Percentiles rank a stretch among this genome's conserved stretches.
Evolutionary conservation across 2,113 vertebrate genomes (phyloP).

Genomic region (Nanger granti): DNA sequence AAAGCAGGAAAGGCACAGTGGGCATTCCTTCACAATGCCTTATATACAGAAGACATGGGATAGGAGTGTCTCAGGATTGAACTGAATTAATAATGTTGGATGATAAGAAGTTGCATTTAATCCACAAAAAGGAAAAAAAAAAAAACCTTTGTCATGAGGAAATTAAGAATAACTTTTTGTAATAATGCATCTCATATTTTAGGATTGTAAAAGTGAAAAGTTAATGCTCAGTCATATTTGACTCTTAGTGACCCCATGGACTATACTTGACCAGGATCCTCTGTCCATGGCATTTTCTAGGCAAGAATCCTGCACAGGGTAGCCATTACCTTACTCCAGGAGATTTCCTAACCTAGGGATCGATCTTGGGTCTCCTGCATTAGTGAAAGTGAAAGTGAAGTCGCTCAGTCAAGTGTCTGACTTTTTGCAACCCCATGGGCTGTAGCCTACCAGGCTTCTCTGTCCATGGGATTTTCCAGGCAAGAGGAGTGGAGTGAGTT

Average conservation of each 20-base stretch:
- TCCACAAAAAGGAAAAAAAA: not conserved
- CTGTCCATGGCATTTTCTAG: not conserved
- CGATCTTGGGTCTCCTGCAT: not conserved
- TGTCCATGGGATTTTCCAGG: not conserved
- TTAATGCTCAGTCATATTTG: not conserved
- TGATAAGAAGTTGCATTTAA: not conserved
- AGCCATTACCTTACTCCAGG: not conserved
- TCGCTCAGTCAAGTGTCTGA: not conserved
- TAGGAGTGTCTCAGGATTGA: not conserved
- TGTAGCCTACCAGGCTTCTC: not conserved
- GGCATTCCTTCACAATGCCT: fast-evolving
- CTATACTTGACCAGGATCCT: not conserved
- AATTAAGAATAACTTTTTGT: not conserved
- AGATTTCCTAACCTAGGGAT: not conserved
- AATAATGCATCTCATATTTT: not conserved
- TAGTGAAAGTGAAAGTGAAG: not conserved
- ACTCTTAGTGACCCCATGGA: not conserved
- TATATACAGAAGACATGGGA: not conserved
- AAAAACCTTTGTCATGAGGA: not conserved
- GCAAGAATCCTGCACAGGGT: not conserved
- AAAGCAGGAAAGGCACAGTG: not conserved
- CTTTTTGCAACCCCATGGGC: not conserved
- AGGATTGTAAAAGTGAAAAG: not conserved
- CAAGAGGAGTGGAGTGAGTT: not conserved
- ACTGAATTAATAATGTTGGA: not conserved